These are phyloP conservation scores for Callospermophilus lateralis DNA, from an alignment of 2,113 vertebrate species.

Conservation along the genomic window DNA sequence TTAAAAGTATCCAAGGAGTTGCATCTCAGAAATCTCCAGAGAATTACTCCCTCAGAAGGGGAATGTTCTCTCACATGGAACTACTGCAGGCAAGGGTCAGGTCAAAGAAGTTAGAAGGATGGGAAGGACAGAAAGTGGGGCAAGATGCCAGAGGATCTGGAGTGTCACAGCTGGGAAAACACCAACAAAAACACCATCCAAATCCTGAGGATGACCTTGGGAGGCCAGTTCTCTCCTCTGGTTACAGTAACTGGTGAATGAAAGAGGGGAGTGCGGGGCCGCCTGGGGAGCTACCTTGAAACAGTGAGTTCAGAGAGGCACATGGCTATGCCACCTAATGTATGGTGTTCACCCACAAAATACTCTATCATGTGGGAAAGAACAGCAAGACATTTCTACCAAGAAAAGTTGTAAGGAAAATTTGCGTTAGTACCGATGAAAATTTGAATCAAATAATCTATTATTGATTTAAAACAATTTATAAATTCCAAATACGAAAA, in stretches of 20 bases:
- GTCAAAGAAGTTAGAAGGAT: not conserved
- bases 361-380: not conserved
- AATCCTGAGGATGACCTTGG: no score
- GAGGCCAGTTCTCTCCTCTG: not conserved
- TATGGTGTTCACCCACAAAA: not conserved
- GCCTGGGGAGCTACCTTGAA: not conserved
- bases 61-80: not conserved
- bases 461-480: conserved; percentile 4
- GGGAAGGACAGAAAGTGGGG: not conserved
- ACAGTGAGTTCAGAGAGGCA: not conserved
- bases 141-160: no score
- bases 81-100: not conserved
- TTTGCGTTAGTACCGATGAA: not conserved
- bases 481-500: not conserved
- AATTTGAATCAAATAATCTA: not conserved
- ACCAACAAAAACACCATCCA: not conserved
- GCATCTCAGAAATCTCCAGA: not conserved
- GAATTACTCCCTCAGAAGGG: not conserved
- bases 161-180: not conserved
- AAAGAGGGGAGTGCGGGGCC: no score
- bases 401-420: conserved; percentile 16
- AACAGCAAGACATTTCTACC: not conserved
- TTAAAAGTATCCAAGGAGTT: not conserved
- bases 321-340: not conserved
- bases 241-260: not conserved